Conservation (phyloP, 2,113 vertebrate genomes). For the Rhinolophus ferrumequinum region DNA sequence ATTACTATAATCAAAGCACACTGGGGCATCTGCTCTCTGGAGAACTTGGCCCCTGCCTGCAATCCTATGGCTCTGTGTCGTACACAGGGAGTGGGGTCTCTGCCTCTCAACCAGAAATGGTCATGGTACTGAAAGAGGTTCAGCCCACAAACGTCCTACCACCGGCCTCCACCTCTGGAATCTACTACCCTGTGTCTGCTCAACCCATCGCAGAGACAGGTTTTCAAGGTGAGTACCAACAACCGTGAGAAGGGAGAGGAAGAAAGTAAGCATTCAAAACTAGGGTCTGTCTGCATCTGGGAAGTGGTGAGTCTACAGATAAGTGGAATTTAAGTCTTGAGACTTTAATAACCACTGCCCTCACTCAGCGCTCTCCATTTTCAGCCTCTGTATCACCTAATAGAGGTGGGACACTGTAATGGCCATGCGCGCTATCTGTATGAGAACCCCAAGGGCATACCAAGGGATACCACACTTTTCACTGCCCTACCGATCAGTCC, state of each 20-base stretch:
- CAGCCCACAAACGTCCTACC: neutral
- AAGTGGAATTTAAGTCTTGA: neutral
- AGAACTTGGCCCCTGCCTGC: neutral
- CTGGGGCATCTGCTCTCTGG: neutral
- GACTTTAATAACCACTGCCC: neutral
- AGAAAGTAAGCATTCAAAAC: neutral
- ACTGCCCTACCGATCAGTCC: neutral
- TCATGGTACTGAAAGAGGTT: slow-evolving; percentile 54
- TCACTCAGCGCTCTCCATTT: neutral
- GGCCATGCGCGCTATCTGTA: neutral
- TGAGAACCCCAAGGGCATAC: neutral
- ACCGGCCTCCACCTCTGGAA: neutral
- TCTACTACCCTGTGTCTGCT: slow-evolving; percentile 18
- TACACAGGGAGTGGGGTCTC: neutral
- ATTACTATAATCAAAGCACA: slow-evolving; percentile 4
- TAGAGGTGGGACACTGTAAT: accelerated
- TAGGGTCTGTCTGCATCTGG: neutral
- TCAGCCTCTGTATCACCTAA: neutral
- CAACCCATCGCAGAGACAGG: neutral
- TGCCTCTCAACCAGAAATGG: slow-evolving; percentile 44
- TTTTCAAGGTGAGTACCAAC: slow-evolving; percentile 39
- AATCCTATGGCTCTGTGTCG: neutral
- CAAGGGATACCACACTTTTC: neutral
- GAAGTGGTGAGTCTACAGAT: neutral
- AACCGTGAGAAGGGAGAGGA: neutral